phyloP scores from a whole-genome alignment of 2,113 vertebrate species.

The Potamarius usumacintae region DNA sequence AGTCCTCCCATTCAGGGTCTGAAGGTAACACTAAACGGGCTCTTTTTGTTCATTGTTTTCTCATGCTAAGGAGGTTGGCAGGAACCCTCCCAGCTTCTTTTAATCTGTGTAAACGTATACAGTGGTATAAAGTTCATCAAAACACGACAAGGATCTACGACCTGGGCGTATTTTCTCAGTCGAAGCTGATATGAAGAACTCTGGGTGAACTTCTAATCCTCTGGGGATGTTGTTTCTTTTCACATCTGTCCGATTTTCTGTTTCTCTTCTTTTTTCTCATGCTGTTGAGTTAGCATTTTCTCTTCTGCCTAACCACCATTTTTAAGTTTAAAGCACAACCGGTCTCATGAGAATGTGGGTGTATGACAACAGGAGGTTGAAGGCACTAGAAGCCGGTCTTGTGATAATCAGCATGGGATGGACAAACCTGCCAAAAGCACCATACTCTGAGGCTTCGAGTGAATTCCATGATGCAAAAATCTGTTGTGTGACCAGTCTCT shows the following conservation, averaged over 20 bases:
- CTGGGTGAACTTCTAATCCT: background rate
- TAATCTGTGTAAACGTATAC: conserved; percentile 55
- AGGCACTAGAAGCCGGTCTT: conserved; percentile 31
- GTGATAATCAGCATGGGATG: conserved; percentile 36
- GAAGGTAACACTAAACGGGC: conserved; percentile 51
- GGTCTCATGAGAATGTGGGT: conserved; percentile 37
- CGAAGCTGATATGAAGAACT: conserved; percentile 12
- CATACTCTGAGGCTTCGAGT: background rate
- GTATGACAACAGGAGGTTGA: conserved; percentile 32
- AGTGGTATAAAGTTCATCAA: conserved; percentile 59
- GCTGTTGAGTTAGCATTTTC: background rate
- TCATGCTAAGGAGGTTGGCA: conserved; percentile 56
- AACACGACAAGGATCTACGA: conserved; percentile 51
- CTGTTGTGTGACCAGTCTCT: conserved; percentile 18
- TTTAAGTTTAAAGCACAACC: conserved; percentile 39
- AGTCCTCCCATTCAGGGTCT: conserved; percentile 34
- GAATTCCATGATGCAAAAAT: conserved; percentile 18
- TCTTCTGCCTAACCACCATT: background rate
- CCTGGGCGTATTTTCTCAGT: conserved; percentile 4
- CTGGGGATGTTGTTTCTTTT: background rate
- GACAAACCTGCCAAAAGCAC: conserved; percentile 27
- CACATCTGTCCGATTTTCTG: background rate
- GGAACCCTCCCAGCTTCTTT: conserved; percentile 52
- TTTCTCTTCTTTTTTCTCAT: no score
- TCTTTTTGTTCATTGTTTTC: conserved; percentile 53